These are phyloP conservation scores for Margarornis squamiger DNA, from an alignment of 2,797 vertebrate species.

Conservation along the genomic window DNA sequence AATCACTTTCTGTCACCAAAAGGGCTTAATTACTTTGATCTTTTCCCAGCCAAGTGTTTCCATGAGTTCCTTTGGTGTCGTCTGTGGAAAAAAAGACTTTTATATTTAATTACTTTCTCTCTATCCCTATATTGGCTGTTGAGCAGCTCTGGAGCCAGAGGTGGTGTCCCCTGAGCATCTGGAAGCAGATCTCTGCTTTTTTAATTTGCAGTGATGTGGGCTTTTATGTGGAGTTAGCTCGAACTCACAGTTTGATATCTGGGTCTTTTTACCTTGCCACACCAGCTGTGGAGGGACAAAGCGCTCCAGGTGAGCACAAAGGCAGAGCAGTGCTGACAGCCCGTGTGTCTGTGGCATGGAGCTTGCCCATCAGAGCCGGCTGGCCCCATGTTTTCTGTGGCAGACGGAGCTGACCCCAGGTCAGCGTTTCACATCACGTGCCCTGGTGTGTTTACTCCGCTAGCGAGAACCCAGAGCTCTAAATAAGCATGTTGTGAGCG, in stretches of 20 bases:
- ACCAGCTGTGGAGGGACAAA: neutral
- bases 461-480: neutral
- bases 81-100: neutral
- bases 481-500: neutral
- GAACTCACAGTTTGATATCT: neutral
- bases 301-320: rapidly evolving
- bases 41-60: neutral
- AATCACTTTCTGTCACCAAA: neutral
- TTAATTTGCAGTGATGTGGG: neutral
- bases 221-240: neutral
- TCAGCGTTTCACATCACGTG: neutral
- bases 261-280: neutral
- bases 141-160: neutral
- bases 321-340: neutral
- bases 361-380: rapidly evolving
- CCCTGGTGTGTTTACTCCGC: rapidly evolving
- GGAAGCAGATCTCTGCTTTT: neutral
- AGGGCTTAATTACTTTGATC: neutral
- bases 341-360: rapidly evolving
- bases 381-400: rapidly evolving
- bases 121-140: neutral
- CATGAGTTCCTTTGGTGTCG: neutral
- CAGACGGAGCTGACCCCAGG: neutral
- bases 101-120: neutral
- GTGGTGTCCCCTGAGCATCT: neutral